Conservation (phyloP, 2,797 vertebrate genomes). For the Aeoliscus strigatus region DNA sequence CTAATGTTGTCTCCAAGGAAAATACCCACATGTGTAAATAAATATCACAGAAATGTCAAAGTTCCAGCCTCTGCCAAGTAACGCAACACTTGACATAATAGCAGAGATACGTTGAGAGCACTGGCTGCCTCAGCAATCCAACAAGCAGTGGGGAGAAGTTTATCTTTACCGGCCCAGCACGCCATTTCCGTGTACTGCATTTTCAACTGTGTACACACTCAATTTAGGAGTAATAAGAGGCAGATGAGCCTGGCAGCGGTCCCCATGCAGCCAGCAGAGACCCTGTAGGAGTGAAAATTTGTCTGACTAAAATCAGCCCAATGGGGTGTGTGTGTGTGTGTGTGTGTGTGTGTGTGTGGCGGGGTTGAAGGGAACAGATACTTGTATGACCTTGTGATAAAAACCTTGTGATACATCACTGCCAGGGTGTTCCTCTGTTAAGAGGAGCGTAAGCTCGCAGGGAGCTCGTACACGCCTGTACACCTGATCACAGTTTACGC, state of each 20-base stretch:
- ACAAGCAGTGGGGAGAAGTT: conserved; percentile 32
- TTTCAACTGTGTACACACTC: conserved; percentile 54
- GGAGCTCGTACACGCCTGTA: conserved; percentile 84
- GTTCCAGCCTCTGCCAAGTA: conserved; percentile 37
- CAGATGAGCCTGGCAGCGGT: conserved; percentile 58
- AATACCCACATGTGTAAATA: conserved; percentile 55
- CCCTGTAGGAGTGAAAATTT: conserved; percentile 82
- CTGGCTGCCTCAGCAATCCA: conserved; percentile 32
- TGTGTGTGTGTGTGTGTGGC: too few relatives aligned
- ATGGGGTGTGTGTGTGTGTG: too few relatives aligned
- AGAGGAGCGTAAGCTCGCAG: conserved; percentile 74
- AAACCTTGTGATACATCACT: conserved; percentile 91
- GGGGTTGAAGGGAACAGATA: conserved; percentile 79
- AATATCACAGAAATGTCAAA: conserved; percentile 43
- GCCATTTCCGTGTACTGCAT: conserved; percentile 47
- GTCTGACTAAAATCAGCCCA: conserved; percentile 90
- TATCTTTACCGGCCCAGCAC: conserved; percentile 47
- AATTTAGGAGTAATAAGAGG: conserved; percentile 62
- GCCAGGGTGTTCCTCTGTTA: conserved; percentile 50
- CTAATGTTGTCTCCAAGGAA: conserved; percentile 41
- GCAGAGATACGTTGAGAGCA: conserved; percentile 48
- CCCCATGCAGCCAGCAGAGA: conserved; percentile 59
- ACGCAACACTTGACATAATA: conserved; percentile 41
- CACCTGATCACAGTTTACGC: conserved; percentile 84
- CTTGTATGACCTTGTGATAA: conserved; percentile 87